phyloP scores from a whole-genome alignment of 2,113 vertebrate species.

The Saiga tatarica region DNA sequence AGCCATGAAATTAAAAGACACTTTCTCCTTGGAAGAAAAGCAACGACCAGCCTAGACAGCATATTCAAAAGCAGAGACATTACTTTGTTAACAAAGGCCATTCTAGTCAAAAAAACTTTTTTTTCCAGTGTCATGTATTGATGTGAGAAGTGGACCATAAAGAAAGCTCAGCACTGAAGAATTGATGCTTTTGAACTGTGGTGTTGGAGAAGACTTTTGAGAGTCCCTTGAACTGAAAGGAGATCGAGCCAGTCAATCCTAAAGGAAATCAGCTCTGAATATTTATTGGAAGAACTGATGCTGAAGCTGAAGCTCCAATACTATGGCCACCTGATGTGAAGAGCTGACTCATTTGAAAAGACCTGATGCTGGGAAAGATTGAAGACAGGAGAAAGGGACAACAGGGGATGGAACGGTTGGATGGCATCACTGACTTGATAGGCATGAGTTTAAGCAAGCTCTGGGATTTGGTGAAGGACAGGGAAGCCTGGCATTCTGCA shows the following conservation, averaged over 20 bases:
- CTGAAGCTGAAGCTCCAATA: not conserved
- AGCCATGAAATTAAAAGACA: not conserved
- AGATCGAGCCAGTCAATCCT: not conserved
- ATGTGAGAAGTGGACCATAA: not conserved
- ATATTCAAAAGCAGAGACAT: not conserved
- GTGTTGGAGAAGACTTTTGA: not conserved
- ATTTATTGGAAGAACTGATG: not conserved
- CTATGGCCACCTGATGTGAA: not conserved
- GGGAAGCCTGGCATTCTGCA: not conserved
- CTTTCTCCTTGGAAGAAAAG: not conserved
- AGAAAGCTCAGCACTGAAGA: not conserved
- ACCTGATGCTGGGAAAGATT: not conserved
- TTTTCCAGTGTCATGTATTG: not conserved
- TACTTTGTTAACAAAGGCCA: not conserved
- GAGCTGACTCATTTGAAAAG: not conserved
- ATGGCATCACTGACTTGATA: not conserved
- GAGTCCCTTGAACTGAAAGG: not conserved
- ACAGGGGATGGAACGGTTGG: rapidly evolving
- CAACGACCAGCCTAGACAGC: not conserved
- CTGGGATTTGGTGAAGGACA: not conserved
- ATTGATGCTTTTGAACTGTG: not conserved
- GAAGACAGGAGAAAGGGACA: not conserved
- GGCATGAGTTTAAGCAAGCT: not conserved
- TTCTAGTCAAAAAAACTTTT: not conserved
- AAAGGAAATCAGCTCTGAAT: not conserved